A percentile compares a stretch with the other conserved stretches of the same genome.
phyloP scores from a whole-genome alignment of 2,113 vertebrate genomes.

The Melanostigma gelatinosum region DNA sequence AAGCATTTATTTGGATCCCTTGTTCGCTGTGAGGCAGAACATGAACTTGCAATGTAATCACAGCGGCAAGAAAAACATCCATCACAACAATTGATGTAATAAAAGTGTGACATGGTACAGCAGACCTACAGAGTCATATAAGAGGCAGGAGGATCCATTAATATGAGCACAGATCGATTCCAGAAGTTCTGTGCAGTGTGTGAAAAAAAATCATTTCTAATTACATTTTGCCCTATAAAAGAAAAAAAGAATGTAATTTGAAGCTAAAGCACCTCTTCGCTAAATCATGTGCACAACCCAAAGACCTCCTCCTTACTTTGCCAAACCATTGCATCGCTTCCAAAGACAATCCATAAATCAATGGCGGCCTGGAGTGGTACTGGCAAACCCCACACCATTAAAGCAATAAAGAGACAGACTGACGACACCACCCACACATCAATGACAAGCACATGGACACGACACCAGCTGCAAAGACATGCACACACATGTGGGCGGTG shows the following conservation, averaged over 20 bases:
- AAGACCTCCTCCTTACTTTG: slow-evolving; percentile 63
- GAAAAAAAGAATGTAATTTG: slow-evolving; percentile 39
- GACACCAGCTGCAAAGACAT: slow-evolving; percentile 36
- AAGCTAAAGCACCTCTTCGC: slow-evolving; percentile 59
- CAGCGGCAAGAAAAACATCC: not conserved
- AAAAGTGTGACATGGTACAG: not conserved
- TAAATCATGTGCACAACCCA: slow-evolving; percentile 71
- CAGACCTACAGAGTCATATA: slow-evolving; percentile 4
- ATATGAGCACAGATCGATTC: slow-evolving; percentile 37
- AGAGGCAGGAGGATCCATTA: slow-evolving; percentile 30
- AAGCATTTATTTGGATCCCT: not conserved
- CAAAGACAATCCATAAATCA: slow-evolving; percentile 76
- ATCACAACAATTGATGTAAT: slow-evolving; percentile 16
- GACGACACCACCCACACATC: slow-evolving; percentile 64
- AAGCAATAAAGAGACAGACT: slow-evolving; percentile 70
- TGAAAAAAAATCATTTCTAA: slow-evolving; percentile 44
- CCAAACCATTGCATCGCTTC: slow-evolving; percentile 64
- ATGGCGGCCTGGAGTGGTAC: slow-evolving; percentile 49
- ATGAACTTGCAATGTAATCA: not conserved
- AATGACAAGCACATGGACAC: slow-evolving; percentile 51
- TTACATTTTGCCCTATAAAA: slow-evolving; percentile 38
- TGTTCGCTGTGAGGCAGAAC: not conserved
- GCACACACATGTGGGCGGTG: slow-evolving; percentile 8
- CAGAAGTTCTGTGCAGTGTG: slow-evolving; percentile 40
- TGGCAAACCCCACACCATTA: slow-evolving; percentile 71